These are phyloP conservation scores for Diarsia dahlii DNA, from an alignment of 2,888 invertebrate genomes.

Conservation along the genomic window DNA sequence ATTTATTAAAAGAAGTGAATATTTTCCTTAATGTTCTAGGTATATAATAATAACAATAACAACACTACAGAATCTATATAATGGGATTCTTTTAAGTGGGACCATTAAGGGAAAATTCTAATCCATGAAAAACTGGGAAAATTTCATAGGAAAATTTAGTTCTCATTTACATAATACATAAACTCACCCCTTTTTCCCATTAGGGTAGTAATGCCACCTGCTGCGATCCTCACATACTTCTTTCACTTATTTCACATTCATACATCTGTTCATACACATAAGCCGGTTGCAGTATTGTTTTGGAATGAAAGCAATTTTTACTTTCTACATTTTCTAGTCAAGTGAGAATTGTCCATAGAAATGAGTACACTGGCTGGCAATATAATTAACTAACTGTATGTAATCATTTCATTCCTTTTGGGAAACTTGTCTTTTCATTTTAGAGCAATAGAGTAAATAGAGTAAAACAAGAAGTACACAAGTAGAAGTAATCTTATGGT, in stretches of 20 bases:
- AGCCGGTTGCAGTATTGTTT: not conserved
- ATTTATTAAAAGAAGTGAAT: slow-evolving; percentile 15
- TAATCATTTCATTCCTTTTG: not conserved
- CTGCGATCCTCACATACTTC: not conserved
- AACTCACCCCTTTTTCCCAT: not conserved
- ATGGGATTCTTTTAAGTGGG: too few species aligned
- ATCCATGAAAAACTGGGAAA: not conserved
- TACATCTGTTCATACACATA: not conserved
- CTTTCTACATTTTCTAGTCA: not conserved
- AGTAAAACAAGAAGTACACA: not conserved
- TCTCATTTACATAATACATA: not conserved
- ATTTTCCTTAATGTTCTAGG: slow-evolving; percentile 34
- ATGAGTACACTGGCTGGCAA: not conserved
- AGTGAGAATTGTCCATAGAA: not conserved
- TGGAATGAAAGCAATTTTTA: not conserved
- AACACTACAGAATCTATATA: not conserved
- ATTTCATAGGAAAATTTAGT: not conserved
- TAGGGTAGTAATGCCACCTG: not conserved
- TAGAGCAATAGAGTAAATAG: not conserved
- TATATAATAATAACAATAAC: not conserved
- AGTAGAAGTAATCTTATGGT: not conserved
- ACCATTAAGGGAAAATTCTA: not conserved
- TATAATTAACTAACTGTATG: not conserved
- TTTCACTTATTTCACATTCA: not conserved
- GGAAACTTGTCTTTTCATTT: not conserved